A percentile compares a stretch with the other conserved stretches of the same genome.
phyloP scores from a whole-genome alignment of 2,113 vertebrate species.

The Probosciger aterrimus region DNA sequence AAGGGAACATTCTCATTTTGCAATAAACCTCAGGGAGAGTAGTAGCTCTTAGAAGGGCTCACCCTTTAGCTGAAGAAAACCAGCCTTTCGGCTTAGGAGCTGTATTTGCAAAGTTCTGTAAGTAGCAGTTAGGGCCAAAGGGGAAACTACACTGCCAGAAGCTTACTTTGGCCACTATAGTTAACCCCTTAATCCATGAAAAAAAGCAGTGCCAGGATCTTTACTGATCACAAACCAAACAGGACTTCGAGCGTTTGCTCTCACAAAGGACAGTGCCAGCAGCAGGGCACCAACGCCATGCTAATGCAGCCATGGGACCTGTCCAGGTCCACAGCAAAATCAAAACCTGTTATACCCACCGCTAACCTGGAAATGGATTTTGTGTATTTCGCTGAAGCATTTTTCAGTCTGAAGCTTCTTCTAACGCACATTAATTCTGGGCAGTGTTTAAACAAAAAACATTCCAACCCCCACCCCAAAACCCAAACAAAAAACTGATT shows the following conservation, averaged over 20 bases:
- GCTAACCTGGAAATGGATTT: neutral
- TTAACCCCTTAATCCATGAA: neutral
- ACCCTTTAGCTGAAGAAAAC: neutral
- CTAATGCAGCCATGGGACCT: neutral
- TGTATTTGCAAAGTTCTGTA: neutral
- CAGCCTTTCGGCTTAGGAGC: neutral
- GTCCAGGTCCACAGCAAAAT: neutral
- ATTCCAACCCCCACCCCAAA: neutral
- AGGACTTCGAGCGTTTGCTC: neutral
- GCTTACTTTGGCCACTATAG: neutral
- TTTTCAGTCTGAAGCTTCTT: neutral
- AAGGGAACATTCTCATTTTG: constrained; percentile 39
- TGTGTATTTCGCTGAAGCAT: neutral
- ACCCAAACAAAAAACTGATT: neutral
- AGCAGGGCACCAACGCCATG: neutral
- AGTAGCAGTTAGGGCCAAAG: neutral
- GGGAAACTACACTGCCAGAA: neutral
- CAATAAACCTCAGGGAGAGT: constrained; percentile 3
- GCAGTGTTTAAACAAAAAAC: neutral
- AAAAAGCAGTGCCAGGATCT: neutral
- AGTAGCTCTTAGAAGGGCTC: neutral
- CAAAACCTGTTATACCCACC: neutral
- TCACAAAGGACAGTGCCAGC: neutral
- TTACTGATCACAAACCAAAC: neutral
- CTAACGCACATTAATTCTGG: neutral